Evolutionary conservation across 2,797 vertebrate genomes (phyloP), one percentile per base, ranked within the genome.

Genomic region (Prunella strophiata): DNA sequence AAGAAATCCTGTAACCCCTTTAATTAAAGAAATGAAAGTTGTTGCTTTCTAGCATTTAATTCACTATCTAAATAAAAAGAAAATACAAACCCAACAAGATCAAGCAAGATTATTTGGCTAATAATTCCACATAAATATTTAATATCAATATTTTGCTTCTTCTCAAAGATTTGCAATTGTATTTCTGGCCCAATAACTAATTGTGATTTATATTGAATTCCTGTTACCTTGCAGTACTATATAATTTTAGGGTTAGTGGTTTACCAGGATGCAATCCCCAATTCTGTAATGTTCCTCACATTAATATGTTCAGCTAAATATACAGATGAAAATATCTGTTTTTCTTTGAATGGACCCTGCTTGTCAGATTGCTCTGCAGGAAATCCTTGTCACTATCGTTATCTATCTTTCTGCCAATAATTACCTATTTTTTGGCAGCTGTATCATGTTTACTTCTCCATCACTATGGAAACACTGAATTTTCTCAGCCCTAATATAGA

Each of bases 391-490:
- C 93, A 86, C 70, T 86, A 48, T 72, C 1, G 9, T 80, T 97
- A 92, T 95, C 58, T 80, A 85, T 88, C 92, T 47, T 84, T 84
- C 75, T 83, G 58, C 62, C 91, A 95, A 94, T 96, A 96, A 94
- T 95, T 92, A 89, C 89, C 54, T 68, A 36, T 26, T 87, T 94
- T 96, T 96, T 91, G 88, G 81, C 93, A 94, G 75, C 54, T 6
- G 26, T 70, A 70, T 85, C 58, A 50, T 96, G 87, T 97, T 96
- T 96, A 92, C 73, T 96, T 89, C 82, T 88, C 17, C 58, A 89
- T 97, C 87, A 88, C 95, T 92, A 95, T 95, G 92, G 94, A 95
- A 95, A 97, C 94, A 92, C 58, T 62, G 75, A 77, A 59, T 89
- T 93, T 93, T 88, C 66, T 81, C 76, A 89, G 36, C 36, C 43